Evolutionary conservation across 2,888 invertebrate genomes (phyloP), one percentile per base, ranked within the genome.

Genomic region (Drosophila anomalata): DNA sequence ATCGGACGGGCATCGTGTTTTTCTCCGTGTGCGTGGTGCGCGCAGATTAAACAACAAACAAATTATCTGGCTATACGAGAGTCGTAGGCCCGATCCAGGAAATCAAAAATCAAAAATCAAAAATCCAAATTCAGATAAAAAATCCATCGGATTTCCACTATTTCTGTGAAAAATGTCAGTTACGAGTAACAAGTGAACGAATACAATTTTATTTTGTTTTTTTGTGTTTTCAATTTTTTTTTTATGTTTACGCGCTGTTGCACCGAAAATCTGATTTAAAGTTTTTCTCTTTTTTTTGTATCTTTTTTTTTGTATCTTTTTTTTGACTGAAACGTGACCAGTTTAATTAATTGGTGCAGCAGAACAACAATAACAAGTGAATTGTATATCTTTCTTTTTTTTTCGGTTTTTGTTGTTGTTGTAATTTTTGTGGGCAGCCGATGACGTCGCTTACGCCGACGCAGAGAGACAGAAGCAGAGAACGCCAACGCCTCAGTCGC

Each of bases 301-400:
- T 62, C 29, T 51, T 42, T 17, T 62, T 62, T 53, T 52, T 29
- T 62, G 52, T 53, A 46, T 36, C 31, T 17, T 44, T 12, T 12
- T 46, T 39, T 46, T 48, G 68, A 61, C 63, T 65, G 62, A 81
- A 84, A 85, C 81, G 81, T 82, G 81, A 82, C 85, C 74, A 75
- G 81, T 82, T 85, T 79, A 69, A 73, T 79, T 79, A 39, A 85
- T 82, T 79, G 44, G 29, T 29, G 47, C 44, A 48, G 59, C 46
- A 51, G 56, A 42, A 42, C 67, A 75, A 70, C 66, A 78, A 74
- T 68, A 72, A 72, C 81, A 82, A 85, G 79, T 85, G 76, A 76
- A 60, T 76, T 79, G 12, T 36, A 36, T 73, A 50, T 44, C 60
- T 29, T 29, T 29, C 29, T 29, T 29, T 29, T 29, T 29, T 8